phyloP scores from a whole-genome alignment of 2,888 invertebrate species.

The Melolontha melolontha region DNA sequence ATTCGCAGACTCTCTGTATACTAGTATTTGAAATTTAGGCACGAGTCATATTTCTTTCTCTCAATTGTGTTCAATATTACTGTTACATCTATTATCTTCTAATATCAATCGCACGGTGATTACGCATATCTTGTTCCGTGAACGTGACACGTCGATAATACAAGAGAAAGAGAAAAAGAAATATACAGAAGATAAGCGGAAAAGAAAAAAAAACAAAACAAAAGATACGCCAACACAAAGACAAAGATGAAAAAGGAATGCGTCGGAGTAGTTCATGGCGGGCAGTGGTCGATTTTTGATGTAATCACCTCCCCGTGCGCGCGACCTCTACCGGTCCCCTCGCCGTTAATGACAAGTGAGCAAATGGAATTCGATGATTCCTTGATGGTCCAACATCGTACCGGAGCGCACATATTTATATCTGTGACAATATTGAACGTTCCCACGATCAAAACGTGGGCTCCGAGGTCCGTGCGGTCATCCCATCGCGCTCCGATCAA shows the following conservation, averaged over 20 bases:
- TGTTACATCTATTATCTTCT: constrained; percentile 26
- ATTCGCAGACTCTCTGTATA: no score
- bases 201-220: constrained; percentile 1
- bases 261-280: constrained; percentile 30
- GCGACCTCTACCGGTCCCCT: constrained; percentile 48
- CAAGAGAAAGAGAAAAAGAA: background rate
- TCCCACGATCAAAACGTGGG: constrained; percentile 62
- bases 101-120: constrained; percentile 15
- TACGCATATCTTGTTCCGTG: background rate
- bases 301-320: constrained; percentile 41
- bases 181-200: background rate
- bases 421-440: constrained; percentile 70
- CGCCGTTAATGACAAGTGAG: constrained; percentile 58
- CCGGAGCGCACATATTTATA: constrained; percentile 49
- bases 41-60: background rate
- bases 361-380: constrained; percentile 62
- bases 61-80: constrained; percentile 18
- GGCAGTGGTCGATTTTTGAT: constrained; percentile 40
- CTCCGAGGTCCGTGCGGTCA: constrained; percentile 54
- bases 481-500: constrained; percentile 43
- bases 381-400: constrained; percentile 51
- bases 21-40: no score
- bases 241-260: constrained; percentile 34
- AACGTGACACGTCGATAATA: constrained; percentile 4
- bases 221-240: constrained; percentile 14